These are phyloP conservation scores for Enteromius thamalakanensis DNA, from an alignment of 2,797 vertebrate genomes.

Conservation along the genomic window DNA sequence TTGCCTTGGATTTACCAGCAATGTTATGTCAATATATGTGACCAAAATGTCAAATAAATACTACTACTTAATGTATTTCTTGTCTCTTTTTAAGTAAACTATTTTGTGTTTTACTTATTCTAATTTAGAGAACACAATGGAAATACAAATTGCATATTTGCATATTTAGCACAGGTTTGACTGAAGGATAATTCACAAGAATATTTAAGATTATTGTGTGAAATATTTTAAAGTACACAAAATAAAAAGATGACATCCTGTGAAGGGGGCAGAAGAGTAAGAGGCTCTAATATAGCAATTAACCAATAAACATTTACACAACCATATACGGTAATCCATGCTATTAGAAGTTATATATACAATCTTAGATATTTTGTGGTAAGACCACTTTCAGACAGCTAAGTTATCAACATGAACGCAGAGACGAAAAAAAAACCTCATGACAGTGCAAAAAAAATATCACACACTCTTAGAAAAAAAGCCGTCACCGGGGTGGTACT, in stretches of 20 bases:
- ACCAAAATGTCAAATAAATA: slow-evolving; percentile 17
- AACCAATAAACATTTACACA: neutral
- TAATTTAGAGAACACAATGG: no score
- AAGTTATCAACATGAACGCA: no score
- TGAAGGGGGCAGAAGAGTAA: neutral
- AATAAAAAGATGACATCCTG: neutral
- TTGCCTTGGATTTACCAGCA: neutral
- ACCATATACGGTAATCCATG: neutral
- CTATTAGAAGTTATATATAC: neutral
- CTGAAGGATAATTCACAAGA: neutral
- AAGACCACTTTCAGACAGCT: neutral
- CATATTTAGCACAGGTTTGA: neutral
- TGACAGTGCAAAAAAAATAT: no score
- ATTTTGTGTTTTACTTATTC: neutral
- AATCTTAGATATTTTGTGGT: neutral
- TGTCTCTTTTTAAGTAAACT: neutral
- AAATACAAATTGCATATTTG: neutral
- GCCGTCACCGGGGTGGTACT: no score
- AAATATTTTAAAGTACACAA: neutral
- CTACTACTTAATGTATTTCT: neutral
- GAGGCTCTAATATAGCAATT: neutral
- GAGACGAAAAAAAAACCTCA: no score
- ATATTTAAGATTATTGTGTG: neutral
- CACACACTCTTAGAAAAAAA: no score
- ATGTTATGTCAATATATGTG: no score